Evolutionary conservation across 2,888 invertebrate genomes (phyloP), one percentile per base, ranked within the genome.

Genomic region (Steinernema scapterisci): DNA sequence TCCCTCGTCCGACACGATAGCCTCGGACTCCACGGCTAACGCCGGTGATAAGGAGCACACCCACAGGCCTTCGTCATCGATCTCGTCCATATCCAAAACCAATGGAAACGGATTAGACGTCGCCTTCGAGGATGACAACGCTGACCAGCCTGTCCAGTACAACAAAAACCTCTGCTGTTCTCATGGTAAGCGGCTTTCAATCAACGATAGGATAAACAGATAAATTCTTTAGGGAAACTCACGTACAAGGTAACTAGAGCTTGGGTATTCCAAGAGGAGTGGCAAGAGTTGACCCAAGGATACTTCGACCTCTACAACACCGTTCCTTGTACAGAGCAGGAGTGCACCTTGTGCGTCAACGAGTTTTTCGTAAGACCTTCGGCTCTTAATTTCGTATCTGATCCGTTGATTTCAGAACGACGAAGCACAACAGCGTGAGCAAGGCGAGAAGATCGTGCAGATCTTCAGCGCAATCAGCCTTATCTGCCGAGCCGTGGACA

Each of bases 251-350:
- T 70, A 21, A 80, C 80, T 19, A 63, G 75, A 51, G 54, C 75
- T 1, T 80, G 82, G 79, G 46, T 80, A 21, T 44, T 38, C 0
- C 27, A 52, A 51, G 80, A 82, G 25, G 86, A 86, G 70, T 86
- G 85, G 85, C 71, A 77, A 0, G 54, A 75, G 25, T 72, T 86
- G 45, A 71, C 43, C 23, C 27, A 48, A 5, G 48, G 44, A 11
- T 78, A 76, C 51, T 82, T 82, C 51, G 76, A 74, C 2, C 73
- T 43, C 46, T 27, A 31, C 72, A 25, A 56, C 46, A 54, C 78
- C 0, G 46, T 74, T 25, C 70, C 54, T 9, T 27, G 45, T 38
- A 19, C 52, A 11, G 71, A 74, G 6, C 38, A 31, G 5, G 81
- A 80, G 51, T 80, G 80, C 25, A 38, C 38, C 16, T 38, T 72